phyloP scores from a whole-genome alignment of 2,113 vertebrate species.

The Dicaeum eximium region DNA sequence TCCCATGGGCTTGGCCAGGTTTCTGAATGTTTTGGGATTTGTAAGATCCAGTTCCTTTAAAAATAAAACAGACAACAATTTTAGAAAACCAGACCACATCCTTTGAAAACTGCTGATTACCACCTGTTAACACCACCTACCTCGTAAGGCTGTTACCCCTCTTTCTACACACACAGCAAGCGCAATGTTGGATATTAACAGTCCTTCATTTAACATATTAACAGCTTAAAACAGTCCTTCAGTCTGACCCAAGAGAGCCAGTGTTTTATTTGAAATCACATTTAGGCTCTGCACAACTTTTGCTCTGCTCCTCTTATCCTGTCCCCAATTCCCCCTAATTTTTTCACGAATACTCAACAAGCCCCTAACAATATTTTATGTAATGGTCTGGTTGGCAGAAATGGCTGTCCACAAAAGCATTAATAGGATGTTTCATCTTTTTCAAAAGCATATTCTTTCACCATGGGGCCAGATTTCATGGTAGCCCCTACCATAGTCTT shows the following conservation, averaged over 20 bases:
- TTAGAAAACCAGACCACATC: background rate
- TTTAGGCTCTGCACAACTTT: background rate
- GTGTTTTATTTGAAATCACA: background rate
- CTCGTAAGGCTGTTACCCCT: background rate
- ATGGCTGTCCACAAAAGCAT: background rate
- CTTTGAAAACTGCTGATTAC: background rate
- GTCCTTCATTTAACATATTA: too few species aligned
- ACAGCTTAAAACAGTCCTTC: background rate
- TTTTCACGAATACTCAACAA: background rate
- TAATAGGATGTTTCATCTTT: background rate
- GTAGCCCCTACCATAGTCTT: background rate
- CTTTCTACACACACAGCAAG: background rate
- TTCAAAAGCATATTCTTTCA: background rate
- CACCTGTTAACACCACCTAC: background rate
- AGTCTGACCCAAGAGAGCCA: background rate
- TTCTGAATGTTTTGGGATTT: constrained; percentile 94
- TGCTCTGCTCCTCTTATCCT: background rate
- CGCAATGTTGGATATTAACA: background rate
- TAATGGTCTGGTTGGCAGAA: background rate
- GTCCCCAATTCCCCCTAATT: rapidly evolving
- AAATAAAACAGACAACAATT: background rate
- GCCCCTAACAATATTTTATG: background rate
- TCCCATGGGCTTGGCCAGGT: constrained; percentile 95
- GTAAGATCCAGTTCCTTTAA: constrained; percentile 92
- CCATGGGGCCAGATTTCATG: rapidly evolving